Evolutionary conservation across 2,888 invertebrate genomes (phyloP), one percentile per base, ranked within the genome.

Genomic region (Acholoe squamosa): DNA sequence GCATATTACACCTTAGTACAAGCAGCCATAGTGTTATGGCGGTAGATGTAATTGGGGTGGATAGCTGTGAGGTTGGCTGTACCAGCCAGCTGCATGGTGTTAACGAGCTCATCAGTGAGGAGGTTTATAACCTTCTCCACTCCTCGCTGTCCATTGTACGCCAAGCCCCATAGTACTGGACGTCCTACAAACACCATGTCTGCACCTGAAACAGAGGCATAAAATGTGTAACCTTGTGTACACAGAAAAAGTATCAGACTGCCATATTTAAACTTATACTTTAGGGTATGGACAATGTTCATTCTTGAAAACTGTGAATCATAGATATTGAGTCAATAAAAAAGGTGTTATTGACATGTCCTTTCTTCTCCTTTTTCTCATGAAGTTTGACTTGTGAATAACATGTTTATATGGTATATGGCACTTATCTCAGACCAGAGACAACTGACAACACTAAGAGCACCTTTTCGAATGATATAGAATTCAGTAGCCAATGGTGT

Each of bases 151-250:
- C 89, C 89, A 61, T 25, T 61, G n/a, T 56, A 16, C n/a, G 89
- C 89, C 0, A 89, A 31, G 14, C 89, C 89, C 56, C 67, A 89
- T 7, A 86, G n/a, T n/a, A 52, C 43, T 10, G 86, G 52, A 16
- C 86, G 86, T 12, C 86, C 86, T 12, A 86, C 56, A 52, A 86
- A 86, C 12, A 86, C 86, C 86, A 86, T 86, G 51, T 86, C 56
- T 28, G 86, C 86, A n/a, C 86, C 86, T 86, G 54, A 10, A 86
- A 52, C 5, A 51, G 10, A 19, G 19, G 19, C 54, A 54, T 14
- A 19, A 54, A 10, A 54, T 19, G 19, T 14, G 19, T 14, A 14
- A 10, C 10, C 19, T 54, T 14, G 12, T 14, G 10, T 14, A 14
- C n/a, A n/a, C n/a, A n/a, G n/a, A n/a, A n/a, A n/a, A n/a, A n/a